Evolutionary conservation across 2,797 vertebrate species (phyloP).

Genomic region (Melanotaenia boesemani): DNA sequence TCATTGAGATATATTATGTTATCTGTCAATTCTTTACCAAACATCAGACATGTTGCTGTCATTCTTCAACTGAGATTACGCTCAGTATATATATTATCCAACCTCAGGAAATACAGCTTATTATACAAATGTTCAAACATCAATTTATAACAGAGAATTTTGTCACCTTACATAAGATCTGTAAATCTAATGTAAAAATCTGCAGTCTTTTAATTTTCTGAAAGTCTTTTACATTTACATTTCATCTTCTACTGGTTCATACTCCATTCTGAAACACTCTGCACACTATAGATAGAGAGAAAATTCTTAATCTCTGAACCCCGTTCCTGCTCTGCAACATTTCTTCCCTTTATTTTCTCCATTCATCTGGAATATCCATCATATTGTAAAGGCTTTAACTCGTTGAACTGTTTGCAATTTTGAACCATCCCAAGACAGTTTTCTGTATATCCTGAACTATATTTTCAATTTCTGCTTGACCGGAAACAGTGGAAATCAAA

Average conservation of each 20-base stretch:
- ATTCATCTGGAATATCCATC: conserved; percentile 44
- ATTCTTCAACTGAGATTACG: neutral
- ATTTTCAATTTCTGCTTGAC: conserved; percentile 21
- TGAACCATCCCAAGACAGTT: conserved; percentile 3
- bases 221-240: conserved; percentile 15
- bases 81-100: neutral
- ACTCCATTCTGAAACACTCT: conserved; percentile 29
- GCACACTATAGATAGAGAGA: conserved; percentile 55
- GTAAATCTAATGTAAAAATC: conserved; percentile 1
- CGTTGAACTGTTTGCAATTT: conserved; percentile 22
- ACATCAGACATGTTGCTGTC: neutral
- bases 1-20: neutral
- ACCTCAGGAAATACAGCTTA: no score
- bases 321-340: conserved; percentile 46
- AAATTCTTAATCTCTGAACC: conserved; percentile 61
- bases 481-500: conserved; percentile 6
- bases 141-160: neutral
- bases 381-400: conserved; percentile 28
- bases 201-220: conserved; percentile 14
- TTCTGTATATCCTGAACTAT: neutral
- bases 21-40: neutral
- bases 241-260: conserved; percentile 23
- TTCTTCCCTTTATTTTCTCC: conserved; percentile 46
- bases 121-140: neutral
- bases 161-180: conserved; percentile 10